Evolutionary conservation across 2,888 invertebrate species (phyloP).

Genomic region (Lasioglossum pauxillum): DNA sequence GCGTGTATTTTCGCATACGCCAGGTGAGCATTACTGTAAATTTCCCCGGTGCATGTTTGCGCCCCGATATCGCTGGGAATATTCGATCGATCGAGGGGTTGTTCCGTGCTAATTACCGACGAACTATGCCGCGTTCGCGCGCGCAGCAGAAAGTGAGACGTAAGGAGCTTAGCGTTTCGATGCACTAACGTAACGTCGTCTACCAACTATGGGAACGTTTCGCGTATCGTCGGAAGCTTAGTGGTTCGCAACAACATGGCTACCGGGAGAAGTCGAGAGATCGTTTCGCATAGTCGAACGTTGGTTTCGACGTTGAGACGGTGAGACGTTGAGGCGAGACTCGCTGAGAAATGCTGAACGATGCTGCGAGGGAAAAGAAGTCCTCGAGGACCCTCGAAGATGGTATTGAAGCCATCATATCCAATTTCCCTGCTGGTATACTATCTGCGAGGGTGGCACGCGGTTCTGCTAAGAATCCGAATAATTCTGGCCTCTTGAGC

Average conservation of each 20-base stretch:
- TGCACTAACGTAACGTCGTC: background rate
- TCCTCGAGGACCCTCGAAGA: conserved; percentile 41
- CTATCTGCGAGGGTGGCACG: background rate
- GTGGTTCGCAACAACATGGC: background rate
- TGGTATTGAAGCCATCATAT: conserved; percentile 32
- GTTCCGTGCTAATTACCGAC: background rate
- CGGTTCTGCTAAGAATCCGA: background rate
- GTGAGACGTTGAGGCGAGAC: background rate
- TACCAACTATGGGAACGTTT: conserved; percentile 11
- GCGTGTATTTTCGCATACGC: background rate
- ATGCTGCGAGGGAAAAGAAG: background rate
- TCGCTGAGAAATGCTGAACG: background rate
- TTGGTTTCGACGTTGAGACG: background rate
- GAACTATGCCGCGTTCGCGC: background rate
- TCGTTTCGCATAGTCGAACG: background rate
- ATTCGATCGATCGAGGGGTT: conserved; percentile 4
- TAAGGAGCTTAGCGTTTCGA: background rate
- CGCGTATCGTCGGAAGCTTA: conserved; percentile 5
- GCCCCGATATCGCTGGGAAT: background rate
- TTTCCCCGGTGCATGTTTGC: background rate
- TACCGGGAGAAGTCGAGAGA: background rate
- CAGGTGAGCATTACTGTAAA: background rate
- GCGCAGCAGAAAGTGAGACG: background rate
- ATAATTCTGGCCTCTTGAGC: background rate
- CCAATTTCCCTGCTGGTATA: background rate